A percentile compares a stretch with the other conserved stretches of the same genome.
Conservation (phyloP, 2,888 invertebrate species). For the Lamellibrachia satsuma region DNA sequence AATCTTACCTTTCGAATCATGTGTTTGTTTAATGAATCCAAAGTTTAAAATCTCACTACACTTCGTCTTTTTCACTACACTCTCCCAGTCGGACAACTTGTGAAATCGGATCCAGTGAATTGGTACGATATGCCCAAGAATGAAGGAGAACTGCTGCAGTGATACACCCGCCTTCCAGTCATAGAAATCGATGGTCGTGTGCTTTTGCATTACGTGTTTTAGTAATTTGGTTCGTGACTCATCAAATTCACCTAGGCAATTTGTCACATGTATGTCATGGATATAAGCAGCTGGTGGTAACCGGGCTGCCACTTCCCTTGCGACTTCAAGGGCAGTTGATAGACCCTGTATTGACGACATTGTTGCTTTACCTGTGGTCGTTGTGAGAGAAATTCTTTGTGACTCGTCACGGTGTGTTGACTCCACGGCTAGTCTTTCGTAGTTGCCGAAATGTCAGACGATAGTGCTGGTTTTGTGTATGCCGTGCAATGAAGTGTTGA, state of each 20-base stretch:
- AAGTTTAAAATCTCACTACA: too few species aligned
- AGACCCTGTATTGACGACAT: background rate
- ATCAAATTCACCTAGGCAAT: too few species aligned
- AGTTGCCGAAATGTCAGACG: too few species aligned
- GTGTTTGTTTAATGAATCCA: background rate
- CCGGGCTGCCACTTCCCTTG: background rate
- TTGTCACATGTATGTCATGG: background rate
- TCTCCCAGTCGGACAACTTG: too few species aligned
- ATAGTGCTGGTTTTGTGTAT: too few species aligned
- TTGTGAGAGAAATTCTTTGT: background rate
- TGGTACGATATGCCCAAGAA: slow-evolving; percentile 22
- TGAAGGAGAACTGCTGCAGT: slow-evolving; percentile 17
- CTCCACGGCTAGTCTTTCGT: background rate
- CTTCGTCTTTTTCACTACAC: too few species aligned
- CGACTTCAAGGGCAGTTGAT: background rate
- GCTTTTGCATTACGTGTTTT: background rate
- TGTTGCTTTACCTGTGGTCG: background rate
- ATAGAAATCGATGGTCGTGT: background rate
- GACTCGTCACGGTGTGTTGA: background rate
- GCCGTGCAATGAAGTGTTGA: too few species aligned
- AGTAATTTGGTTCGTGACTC: too few species aligned
- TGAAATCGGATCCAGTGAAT: background rate
- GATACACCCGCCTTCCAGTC: background rate
- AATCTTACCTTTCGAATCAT: too few species aligned
- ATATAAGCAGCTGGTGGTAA: background rate